Conservation (phyloP, 2,888 invertebrate genomes). For the Brenthis hecate region DNA sequence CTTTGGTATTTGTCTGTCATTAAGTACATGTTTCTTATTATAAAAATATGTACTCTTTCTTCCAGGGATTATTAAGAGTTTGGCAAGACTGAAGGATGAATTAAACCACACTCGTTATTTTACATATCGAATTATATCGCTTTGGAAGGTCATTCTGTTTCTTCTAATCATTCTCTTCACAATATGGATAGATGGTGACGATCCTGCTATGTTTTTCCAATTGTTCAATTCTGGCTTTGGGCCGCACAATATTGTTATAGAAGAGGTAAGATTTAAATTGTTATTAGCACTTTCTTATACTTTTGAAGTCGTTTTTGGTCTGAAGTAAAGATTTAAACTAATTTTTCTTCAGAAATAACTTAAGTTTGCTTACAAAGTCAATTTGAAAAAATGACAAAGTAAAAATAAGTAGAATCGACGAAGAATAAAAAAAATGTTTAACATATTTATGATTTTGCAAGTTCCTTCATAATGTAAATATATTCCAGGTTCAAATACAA, state of each 20-base stretch:
- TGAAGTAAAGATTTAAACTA: background rate
- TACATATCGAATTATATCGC: slow-evolving; percentile 93
- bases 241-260: slow-evolving; percentile 89
- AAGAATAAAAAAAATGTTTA: background rate
- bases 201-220: slow-evolving; percentile 89
- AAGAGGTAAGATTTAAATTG: slow-evolving; percentile 79
- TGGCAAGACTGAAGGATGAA: slow-evolving; percentile 90
- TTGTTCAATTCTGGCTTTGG: slow-evolving; percentile 89
- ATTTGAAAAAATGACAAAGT: too few species aligned
- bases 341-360: too few species aligned
- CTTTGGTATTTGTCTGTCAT: background rate
- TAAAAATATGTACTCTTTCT: slow-evolving; percentile 32
- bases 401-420: background rate
- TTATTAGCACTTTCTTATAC: background rate
- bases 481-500: slow-evolving; percentile 82
- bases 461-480: slow-evolving; percentile 7
- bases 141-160: slow-evolving; percentile 94
- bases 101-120: slow-evolving; percentile 92
- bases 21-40: background rate
- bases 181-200: slow-evolving; percentile 88
- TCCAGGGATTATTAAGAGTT: slow-evolving; percentile 86
- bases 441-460: background rate
- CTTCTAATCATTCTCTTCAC: slow-evolving; percentile 88
- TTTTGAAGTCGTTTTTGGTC: background rate
- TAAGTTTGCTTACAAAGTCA: too few species aligned